These are phyloP conservation scores for Papilio xuthus DNA, from an alignment of 1,140 invertebrate genomes.

Conservation along the genomic window DNA sequence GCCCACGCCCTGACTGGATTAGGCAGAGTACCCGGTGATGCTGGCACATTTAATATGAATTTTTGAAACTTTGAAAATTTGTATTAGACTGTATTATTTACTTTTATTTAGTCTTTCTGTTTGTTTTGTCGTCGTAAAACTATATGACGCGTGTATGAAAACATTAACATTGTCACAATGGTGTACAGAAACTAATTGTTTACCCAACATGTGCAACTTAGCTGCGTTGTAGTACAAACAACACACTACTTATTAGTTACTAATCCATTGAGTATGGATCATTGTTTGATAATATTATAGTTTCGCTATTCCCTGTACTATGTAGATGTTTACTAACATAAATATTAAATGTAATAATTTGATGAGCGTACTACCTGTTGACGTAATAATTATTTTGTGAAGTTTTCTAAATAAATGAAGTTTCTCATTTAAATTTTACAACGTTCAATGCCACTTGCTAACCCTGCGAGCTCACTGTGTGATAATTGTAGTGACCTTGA, in stretches of 20 bases:
- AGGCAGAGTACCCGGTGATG: too few relatives aligned
- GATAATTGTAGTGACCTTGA: not conserved
- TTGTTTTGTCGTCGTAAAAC: not conserved
- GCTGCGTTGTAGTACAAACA: not conserved
- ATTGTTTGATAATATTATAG: slow-evolving; percentile 4
- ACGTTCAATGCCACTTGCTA: too few relatives aligned
- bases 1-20: too few relatives aligned
- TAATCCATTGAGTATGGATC: not conserved
- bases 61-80: not conserved
- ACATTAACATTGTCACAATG: slow-evolving; percentile 1
- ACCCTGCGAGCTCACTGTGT: too few relatives aligned
- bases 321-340: not conserved
- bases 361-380: not conserved
- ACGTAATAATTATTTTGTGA: too few relatives aligned
- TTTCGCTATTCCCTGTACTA: not conserved
- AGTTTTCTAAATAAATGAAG: too few relatives aligned
- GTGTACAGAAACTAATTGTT: slow-evolving; percentile 2
- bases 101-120: not conserved
- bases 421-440: not conserved
- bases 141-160: not conserved
- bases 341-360: not conserved
- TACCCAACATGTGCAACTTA: not conserved
- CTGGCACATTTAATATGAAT: too few relatives aligned
- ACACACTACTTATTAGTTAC: not conserved
- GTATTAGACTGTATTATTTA: not conserved